Base-by-base conservation (phyloP, 2,888 invertebrate species). In the Elmis aenea region DNA sequence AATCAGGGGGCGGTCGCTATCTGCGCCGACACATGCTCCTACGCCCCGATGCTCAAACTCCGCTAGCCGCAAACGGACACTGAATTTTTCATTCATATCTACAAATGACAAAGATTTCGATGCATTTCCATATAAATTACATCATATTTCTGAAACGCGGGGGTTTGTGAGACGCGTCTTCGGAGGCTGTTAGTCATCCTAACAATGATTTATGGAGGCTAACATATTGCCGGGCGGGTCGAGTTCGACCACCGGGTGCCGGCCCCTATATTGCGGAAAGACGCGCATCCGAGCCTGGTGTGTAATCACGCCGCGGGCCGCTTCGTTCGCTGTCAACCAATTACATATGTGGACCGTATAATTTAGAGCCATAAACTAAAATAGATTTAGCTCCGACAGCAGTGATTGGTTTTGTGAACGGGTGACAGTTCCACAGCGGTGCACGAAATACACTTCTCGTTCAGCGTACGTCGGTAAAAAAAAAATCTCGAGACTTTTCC, bases 111-210 rank as follows among this genome's bases (percentile, higher is more conserved):
- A 62, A 65, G 66, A 67, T 66, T 66, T 62, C 64, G 63, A 62
- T 64, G 66, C 64, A 70, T 70, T 70, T 70, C 69, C 70, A 70
- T 70, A 70, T 70, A 70, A 70, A 70, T 70, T 68, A 70, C 69
- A 67, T 69, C 66, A 69, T 70, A 70, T 70, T 69, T 69, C 67
- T 67, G 63, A 59, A 50, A 49, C 37, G 50, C 50, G 61, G 61
- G 61, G 57, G 55, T 59, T 58, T 50, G 52, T 53, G 50, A 55
- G 56, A 53, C 59, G 62, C 61, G 63, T 62, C 64, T 64, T 65
- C 57, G 58, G 58, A 60, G 64, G 66, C 67, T 66, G 68, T 68
- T 68, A 70, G 68, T 70, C 69, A 69, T 69, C 64, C 68, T 66
- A 68, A 69, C 69, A 65, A 69, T 69, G 70, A 70, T 70, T 70